Evolutionary conservation across 2,888 invertebrate species (phyloP).

Genomic region (Limnephilus lunatus): DNA sequence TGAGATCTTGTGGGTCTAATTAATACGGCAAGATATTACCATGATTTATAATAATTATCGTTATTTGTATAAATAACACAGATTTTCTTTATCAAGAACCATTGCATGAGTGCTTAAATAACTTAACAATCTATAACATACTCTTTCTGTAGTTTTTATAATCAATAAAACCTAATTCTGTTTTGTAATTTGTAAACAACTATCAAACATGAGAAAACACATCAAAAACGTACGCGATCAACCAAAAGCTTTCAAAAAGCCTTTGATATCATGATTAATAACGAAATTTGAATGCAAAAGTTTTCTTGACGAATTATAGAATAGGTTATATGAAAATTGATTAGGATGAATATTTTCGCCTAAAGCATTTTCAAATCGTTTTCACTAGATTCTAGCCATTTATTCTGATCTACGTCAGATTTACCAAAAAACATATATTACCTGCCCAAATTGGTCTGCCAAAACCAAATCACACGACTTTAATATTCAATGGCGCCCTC

Average conservation of each 20-base stretch:
- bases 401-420: background rate
- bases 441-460: conserved; percentile 25
- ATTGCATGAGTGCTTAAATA: background rate
- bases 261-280: background rate
- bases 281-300: background rate
- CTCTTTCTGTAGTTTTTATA: no score
- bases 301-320: background rate
- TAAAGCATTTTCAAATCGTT: background rate
- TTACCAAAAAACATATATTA: background rate
- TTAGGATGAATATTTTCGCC: background rate
- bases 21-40: background rate
- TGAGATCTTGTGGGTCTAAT: conserved; percentile 14
- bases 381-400: background rate
- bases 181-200: no score
- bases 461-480: conserved; percentile 17
- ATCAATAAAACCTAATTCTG: no score
- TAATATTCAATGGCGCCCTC: conserved; percentile 41
- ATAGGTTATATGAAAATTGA: background rate
- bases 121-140: background rate
- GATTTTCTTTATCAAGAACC: background rate
- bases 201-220: no score
- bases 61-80: background rate
- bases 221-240: no score
- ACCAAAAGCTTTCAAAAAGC: background rate
- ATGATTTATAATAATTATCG: background rate